A percentile compares a stretch with the other conserved stretches of the same genome.
Conservation (phyloP, 2,113 vertebrate genomes). For the Ammodytes dubius region DNA sequence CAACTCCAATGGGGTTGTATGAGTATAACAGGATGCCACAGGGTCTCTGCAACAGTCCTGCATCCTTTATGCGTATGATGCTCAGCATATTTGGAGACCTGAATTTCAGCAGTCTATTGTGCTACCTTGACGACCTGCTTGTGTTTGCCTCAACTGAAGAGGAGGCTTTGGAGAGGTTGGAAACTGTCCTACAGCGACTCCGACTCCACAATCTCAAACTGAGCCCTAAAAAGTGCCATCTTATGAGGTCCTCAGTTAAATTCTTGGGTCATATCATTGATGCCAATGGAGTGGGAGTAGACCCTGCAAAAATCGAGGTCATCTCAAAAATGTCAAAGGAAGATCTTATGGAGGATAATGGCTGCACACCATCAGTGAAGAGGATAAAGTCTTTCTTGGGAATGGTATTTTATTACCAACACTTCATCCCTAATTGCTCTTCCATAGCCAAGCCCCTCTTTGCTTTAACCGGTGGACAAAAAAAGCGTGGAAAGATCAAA, state of each 20-base stretch:
- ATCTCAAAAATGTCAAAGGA: neutral
- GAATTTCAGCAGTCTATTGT: constrained; percentile 16
- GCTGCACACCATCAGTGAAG: neutral
- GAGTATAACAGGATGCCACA: constrained; percentile 15
- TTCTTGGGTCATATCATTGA: neutral
- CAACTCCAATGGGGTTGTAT: neutral
- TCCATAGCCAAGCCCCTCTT: neutral
- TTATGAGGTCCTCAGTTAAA: neutral
- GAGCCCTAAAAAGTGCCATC: neutral
- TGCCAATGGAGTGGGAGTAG: neutral
- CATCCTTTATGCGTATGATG: constrained; percentile 27
- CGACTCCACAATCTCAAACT: neutral
- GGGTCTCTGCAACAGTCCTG: constrained; percentile 20
- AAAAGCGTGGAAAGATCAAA: neutral
- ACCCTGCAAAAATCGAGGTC: neutral
- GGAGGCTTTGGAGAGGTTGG: neutral
- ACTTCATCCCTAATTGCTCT: neutral
- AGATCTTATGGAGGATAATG: neutral
- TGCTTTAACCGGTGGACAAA: neutral
- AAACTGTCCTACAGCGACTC: neutral
- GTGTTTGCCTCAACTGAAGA: constrained; percentile 7
- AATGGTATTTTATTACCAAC: neutral
- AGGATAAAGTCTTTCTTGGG: neutral
- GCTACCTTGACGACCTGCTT: constrained; percentile 28
- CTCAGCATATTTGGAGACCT: constrained; percentile 17